Percentiles rank a stretch among this genome's conserved stretches.
phyloP scores from a whole-genome alignment of 2,113 vertebrate species.

The Pseudorhombus dupliciocellatus region DNA sequence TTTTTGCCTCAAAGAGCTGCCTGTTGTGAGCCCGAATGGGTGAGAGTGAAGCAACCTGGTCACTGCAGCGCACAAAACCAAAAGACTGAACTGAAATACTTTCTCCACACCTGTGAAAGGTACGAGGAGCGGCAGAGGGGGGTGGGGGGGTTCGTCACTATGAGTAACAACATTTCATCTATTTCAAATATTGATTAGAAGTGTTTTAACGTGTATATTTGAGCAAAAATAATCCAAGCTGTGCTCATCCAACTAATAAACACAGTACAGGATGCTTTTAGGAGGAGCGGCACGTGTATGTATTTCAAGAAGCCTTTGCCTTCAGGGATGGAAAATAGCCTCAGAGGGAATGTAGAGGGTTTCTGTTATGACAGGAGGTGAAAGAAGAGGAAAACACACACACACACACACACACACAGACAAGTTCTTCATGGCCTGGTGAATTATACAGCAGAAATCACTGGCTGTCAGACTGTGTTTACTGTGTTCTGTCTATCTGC shows the following conservation, averaged over 20 bases:
- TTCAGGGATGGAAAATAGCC: constrained; percentile 39
- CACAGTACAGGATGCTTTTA: constrained; percentile 15
- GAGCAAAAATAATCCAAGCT: neutral
- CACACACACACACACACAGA: constrained; percentile 10
- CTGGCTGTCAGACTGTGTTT: constrained; percentile 64
- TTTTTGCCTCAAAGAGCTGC: neutral
- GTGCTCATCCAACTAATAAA: neutral
- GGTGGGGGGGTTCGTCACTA: neutral
- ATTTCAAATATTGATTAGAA: neutral
- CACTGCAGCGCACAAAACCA: neutral
- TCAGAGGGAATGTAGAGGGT: constrained; percentile 35
- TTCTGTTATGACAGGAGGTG: constrained; percentile 64
- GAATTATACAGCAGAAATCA: constrained; percentile 48
- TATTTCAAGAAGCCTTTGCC: constrained; percentile 37
- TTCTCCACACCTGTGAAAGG: neutral
- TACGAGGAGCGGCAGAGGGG: too few species aligned
- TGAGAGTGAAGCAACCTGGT: neutral
- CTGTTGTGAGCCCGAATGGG: neutral
- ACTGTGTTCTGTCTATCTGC: constrained; percentile 59
- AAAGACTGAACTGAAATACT: neutral
- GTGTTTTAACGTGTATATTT: neutral
- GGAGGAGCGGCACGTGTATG: constrained; percentile 4
- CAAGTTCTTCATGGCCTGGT: constrained; percentile 19
- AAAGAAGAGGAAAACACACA: constrained; percentile 24
- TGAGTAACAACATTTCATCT: neutral